These are phyloP conservation scores for Phrixothrix hirtus DNA, from an alignment of 2,888 invertebrate species.

Conservation along the genomic window DNA sequence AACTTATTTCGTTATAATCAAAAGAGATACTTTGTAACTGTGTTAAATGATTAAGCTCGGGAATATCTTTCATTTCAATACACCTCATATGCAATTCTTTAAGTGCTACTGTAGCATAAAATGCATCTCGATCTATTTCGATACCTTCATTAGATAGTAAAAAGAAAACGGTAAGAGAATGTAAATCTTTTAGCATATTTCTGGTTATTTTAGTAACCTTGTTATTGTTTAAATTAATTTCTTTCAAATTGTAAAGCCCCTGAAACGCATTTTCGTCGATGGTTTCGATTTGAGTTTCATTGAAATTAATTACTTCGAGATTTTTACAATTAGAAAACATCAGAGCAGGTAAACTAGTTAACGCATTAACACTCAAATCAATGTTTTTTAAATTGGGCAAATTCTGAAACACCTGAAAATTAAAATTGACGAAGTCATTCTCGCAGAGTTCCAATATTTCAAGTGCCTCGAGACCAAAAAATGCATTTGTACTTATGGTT, in stretches of 20 bases:
- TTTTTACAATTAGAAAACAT: not conserved
- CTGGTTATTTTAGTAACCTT: not conserved
- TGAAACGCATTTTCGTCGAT: not conserved
- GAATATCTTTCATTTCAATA: too few relatives aligned
- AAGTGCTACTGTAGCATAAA: too few relatives aligned
- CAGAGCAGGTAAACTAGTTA: not conserved
- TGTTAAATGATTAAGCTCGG: not conserved
- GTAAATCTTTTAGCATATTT: not conserved
- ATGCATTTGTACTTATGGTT: not conserved
- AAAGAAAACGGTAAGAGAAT: not conserved
- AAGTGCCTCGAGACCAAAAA: not conserved
- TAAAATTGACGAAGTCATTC: not conserved
- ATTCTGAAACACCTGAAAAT: not conserved
- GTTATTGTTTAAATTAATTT: not conserved
- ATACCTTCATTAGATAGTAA: too few relatives aligned
- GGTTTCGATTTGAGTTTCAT: not conserved
- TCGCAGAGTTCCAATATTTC: not conserved
- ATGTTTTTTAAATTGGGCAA: not conserved
- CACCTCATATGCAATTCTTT: too few relatives aligned
- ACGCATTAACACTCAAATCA: not conserved
- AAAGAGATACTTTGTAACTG: not conserved
- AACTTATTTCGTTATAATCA: not conserved
- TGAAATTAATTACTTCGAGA: not conserved
- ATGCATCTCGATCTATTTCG: too few relatives aligned
- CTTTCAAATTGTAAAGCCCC: not conserved